Conservation (phyloP, 2,888 invertebrate species). For the Plebejus melissa region DNA sequence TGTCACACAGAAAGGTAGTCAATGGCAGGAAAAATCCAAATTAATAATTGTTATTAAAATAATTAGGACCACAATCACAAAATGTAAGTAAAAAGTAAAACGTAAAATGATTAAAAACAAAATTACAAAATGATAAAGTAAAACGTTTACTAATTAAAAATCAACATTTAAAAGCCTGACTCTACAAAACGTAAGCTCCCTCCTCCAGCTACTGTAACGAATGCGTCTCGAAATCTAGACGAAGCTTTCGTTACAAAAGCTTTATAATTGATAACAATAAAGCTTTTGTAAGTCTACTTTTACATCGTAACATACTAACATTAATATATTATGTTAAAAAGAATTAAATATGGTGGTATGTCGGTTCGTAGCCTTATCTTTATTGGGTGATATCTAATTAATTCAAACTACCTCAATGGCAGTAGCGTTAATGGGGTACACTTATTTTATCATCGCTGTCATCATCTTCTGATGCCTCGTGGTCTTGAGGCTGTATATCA, state of each 20-base stretch:
- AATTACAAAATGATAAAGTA: no score
- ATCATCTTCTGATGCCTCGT: not conserved
- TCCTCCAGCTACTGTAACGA: no score
- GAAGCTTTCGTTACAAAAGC: not conserved
- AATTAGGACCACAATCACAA: no score
- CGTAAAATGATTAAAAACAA: no score
- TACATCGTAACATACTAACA: not conserved
- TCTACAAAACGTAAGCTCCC: not conserved
- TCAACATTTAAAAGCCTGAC: not conserved
- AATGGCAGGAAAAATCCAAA: no score
- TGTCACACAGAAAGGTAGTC: no score
- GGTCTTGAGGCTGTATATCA: not conserved
- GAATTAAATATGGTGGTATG: not conserved
- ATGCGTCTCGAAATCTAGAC: no score
- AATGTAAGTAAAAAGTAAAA: no score
- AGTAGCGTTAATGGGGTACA: conserved; percentile 13
- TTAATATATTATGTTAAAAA: not conserved
- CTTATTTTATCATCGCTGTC: conserved; percentile 3
- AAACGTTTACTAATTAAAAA: not conserved
- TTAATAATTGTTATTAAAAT: not conserved
- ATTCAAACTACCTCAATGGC: conserved; percentile 15
- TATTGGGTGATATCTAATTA: conserved; percentile 19
- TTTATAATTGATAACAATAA: not conserved
- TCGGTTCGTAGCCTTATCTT: conserved; percentile 15
- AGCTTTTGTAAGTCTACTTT: not conserved